Evolutionary conservation across 2,797 vertebrate species (phyloP), one percentile per base, ranked within the genome.

Genomic region (Diplodus sargus): DNA sequence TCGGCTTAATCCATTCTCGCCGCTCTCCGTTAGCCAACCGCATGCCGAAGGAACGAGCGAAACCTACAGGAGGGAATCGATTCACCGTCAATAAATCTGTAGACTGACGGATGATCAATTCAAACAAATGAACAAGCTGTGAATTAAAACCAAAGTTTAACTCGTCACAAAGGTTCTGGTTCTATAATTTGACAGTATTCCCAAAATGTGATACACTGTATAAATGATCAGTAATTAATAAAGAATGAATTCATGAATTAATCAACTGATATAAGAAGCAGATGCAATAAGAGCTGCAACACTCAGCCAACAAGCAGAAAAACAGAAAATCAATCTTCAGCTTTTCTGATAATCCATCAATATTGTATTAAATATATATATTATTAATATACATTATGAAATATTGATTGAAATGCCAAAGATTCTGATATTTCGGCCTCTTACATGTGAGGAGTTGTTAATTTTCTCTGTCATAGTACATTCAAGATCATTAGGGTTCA

Each of bases 1-100:
- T 96, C 0, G 97, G 97, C 23, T 98, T 98, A 73, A 99, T 95
- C 97, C 97, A 98, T 53, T 99, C 97, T 6, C 97, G 94, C 0
- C 97, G 94, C 85, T 96, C 95, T 2, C 96, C 95, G 0, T 91
- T 90, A 1, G 95, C 84, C 70, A 98, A 89, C 4, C 89, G 91
- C 90, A 97, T 96, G 51, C 98, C 97, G 1, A 97, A 96, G 1
- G 98, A 99, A 28, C 97, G 97, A 23, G 97, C 96, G 34, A 99
- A 98, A n/a, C 98, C 98, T 98, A 22, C 1, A 65, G 42, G 30
- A 34, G 23, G 11, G 43, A 47, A 20, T 48, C 4, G 30, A 18
- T 11, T 42, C 2, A 62, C 17, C 17, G 3, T 58, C 20, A 51
- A 8, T 57, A 2, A 4, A 70, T 20, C 11, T 15, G 42, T 2